phyloP scores from a whole-genome alignment of 2,888 invertebrate genomes.

The Pseudococcus longispinus region DNA sequence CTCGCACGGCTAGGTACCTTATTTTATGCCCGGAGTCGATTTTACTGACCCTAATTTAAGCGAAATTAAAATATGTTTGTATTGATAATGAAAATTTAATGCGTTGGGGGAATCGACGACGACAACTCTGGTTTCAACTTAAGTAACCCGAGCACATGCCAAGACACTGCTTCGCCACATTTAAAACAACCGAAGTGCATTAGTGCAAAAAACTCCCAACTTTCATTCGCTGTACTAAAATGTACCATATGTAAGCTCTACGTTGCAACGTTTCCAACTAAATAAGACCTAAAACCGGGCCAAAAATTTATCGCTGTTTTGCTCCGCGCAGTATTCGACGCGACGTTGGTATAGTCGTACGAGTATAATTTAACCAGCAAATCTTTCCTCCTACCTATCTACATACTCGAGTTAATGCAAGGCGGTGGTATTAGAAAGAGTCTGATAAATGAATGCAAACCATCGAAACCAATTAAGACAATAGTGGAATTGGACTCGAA shows the following conservation, averaged over 20 bases:
- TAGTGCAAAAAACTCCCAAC: background rate
- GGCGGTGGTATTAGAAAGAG: no score
- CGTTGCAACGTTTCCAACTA: background rate
- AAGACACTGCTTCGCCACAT: background rate
- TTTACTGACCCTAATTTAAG: slow-evolving; percentile 20
- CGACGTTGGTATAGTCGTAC: no score
- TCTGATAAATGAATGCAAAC: no score
- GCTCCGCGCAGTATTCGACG: background rate
- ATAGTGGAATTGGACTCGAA: no score
- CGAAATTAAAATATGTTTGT: slow-evolving; percentile 28
- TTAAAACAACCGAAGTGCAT: slow-evolving; percentile 35
- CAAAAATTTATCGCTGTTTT: background rate
- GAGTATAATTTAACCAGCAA: no score
- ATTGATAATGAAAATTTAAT: slow-evolving; percentile 40
- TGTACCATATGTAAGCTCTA: background rate
- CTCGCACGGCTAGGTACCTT: background rate
- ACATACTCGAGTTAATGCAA: no score
- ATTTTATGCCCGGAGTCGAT: background rate
- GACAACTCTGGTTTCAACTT: background rate
- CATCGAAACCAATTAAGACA: no score
- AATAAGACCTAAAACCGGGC: background rate
- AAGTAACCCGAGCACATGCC: background rate
- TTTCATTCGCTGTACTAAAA: background rate
- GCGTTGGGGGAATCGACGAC: slow-evolving; percentile 31
- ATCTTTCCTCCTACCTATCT: no score